Percentiles rank a stretch among this genome's conserved stretches.
phyloP scores from a whole-genome alignment of 2,888 invertebrate species.

The Brachypalpus laphriformis region DNA sequence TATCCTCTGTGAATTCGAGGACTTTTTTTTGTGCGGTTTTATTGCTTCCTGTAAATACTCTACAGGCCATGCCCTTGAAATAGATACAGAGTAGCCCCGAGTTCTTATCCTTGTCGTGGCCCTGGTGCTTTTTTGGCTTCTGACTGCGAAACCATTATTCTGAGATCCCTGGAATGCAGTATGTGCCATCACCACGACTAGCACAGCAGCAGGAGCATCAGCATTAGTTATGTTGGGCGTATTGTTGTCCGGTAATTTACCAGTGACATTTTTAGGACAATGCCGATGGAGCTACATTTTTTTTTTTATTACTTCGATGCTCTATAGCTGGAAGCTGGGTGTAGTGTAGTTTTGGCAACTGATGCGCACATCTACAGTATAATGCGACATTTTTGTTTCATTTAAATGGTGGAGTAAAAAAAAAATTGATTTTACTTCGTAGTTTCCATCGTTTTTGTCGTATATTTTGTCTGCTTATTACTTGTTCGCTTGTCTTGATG shows the following conservation, averaged over 20 bases:
- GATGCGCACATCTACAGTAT: conserved; percentile 34
- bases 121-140: conserved; percentile 46
- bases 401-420: conserved; percentile 26
- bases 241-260: conserved; percentile 70
- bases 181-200: conserved; percentile 33
- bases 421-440: conserved; percentile 26
- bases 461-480: conserved; percentile 11
- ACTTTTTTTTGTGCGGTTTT: conserved; percentile 42
- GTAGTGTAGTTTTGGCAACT: conserved; percentile 48
- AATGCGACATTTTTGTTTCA: conserved; percentile 59
- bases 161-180: conserved; percentile 49
- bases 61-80: conserved; percentile 67
- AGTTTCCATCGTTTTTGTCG: conserved; percentile 37
- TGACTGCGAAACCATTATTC: conserved; percentile 45
- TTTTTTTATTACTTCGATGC: conserved; percentile 47
- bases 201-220: conserved; percentile 45
- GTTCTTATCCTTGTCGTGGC: conserved; percentile 51
- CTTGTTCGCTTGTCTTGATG: conserved; percentile 3
- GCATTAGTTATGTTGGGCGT: conserved; percentile 42
- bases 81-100: conserved; percentile 27
- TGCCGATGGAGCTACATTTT: conserved; percentile 48
- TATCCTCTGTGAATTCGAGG: conserved; percentile 19
- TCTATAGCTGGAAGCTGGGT: conserved; percentile 58
- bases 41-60: conserved; percentile 19
- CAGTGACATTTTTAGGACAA: conserved; percentile 71